Conservation (phyloP, 2,888 invertebrate species). For the Conistra vaccinii region DNA sequence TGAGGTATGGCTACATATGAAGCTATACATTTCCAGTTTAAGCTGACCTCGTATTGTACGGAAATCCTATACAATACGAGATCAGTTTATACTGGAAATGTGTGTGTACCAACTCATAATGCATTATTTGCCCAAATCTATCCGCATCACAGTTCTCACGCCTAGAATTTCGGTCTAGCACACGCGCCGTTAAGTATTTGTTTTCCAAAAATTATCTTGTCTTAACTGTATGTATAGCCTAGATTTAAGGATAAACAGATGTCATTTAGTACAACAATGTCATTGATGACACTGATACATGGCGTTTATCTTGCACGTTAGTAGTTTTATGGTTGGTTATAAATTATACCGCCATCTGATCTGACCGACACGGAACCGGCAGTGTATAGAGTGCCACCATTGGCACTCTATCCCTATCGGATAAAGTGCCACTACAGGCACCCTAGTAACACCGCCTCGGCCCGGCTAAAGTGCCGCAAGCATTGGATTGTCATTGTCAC, state of each 20-base stretch:
- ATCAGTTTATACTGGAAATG: too few species aligned
- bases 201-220: background rate
- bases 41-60: too few species aligned
- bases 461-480: too few species aligned
- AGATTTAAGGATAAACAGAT: constrained; percentile 9
- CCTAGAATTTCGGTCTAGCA: background rate
- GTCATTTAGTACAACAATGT: background rate
- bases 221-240: constrained; percentile 22
- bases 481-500: too few species aligned
- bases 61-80: too few species aligned
- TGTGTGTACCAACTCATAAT: background rate
- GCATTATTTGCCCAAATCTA: background rate
- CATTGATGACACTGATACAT: background rate
- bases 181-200: constrained; percentile 1
- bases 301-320: background rate
- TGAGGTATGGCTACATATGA: background rate
- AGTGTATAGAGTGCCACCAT: too few species aligned
- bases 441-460: too few species aligned
- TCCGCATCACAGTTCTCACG: too few species aligned
- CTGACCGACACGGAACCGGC: background rate
- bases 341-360: background rate
- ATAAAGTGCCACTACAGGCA: too few species aligned
- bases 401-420: too few species aligned
- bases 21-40: too few species aligned
- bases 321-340: background rate